A percentile compares a stretch with the other conserved stretches of the same genome.
phyloP scores from a whole-genome alignment of 2,797 vertebrate species.

The Discoglossus pictus region DNA sequence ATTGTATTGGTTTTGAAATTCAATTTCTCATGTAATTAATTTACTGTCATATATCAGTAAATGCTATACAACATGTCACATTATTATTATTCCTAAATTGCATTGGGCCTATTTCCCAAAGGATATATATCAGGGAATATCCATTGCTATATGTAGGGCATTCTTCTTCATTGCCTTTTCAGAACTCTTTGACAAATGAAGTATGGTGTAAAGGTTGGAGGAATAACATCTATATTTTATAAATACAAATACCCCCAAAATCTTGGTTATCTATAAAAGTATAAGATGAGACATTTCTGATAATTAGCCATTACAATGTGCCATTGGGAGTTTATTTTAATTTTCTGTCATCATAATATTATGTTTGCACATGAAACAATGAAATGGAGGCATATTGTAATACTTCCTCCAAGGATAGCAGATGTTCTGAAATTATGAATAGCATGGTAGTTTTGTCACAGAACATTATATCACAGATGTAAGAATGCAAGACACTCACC shows the following conservation, averaged over 20 bases:
- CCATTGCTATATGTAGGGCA: background rate
- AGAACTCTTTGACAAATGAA: background rate
- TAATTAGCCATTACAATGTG: conserved; percentile 1
- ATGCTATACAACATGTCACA: background rate
- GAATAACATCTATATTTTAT: conserved; percentile 1
- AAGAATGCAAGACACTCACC: too few species aligned
- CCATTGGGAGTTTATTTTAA: background rate
- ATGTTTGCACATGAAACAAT: too few species aligned
- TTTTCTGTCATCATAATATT: too few species aligned
- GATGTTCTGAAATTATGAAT: too few species aligned
- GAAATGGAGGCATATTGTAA: too few species aligned
- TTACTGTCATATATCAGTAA: background rate
- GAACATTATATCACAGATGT: too few species aligned
- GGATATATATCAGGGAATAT: background rate
- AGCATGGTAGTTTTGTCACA: too few species aligned
- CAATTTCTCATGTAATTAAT: background rate
- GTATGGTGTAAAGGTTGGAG: background rate
- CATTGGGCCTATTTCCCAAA: conserved; percentile 1
- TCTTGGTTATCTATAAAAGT: background rate
- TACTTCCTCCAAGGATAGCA: too few species aligned
- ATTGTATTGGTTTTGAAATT: background rate
- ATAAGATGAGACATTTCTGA: conserved; percentile 1
- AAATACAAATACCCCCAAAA: background rate
- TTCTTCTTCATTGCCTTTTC: background rate
- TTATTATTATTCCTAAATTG: background rate